phyloP scores from a whole-genome alignment of 2,888 invertebrate species.

The Galeruca laticollis region DNA sequence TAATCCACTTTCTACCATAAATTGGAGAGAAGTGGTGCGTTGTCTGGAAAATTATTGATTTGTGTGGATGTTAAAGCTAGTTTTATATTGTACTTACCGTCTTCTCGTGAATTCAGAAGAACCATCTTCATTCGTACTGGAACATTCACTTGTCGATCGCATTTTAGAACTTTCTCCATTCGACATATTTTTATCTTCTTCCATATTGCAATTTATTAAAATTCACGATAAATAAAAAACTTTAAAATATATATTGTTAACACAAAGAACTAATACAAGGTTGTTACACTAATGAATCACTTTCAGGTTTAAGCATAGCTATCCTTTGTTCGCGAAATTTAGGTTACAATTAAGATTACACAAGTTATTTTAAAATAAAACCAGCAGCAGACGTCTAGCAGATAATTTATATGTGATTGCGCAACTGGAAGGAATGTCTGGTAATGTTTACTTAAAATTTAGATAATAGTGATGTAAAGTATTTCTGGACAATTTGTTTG shows the following conservation, averaged over 20 bases:
- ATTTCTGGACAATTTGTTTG: background rate
- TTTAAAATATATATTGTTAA: background rate
- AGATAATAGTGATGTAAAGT: background rate
- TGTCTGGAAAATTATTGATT: constrained; percentile 54
- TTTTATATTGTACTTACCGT: constrained; percentile 52
- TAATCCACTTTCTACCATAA: constrained; percentile 72
- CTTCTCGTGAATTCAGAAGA: constrained; percentile 54
- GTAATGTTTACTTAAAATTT: background rate
- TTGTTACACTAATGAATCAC: background rate
- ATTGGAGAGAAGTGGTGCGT: constrained; percentile 64
- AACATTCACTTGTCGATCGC: constrained; percentile 64
- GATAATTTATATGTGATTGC: background rate
- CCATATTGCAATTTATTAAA: constrained; percentile 37
- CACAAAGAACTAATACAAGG: background rate
- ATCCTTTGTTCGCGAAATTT: background rate
- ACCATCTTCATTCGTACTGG: constrained; percentile 62
- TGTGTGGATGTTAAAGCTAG: background rate
- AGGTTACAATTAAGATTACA: background rate
- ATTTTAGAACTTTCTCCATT: constrained; percentile 54
- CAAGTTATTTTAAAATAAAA: background rate
- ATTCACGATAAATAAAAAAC: background rate
- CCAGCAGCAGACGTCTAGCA: background rate
- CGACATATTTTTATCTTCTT: constrained; percentile 46
- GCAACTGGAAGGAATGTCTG: constrained; percentile 5
- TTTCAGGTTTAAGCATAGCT: background rate